Evolutionary conservation across 2,888 invertebrate species (phyloP), one percentile per base, ranked within the genome.

Genomic region (Acrobasis repandana): DNA sequence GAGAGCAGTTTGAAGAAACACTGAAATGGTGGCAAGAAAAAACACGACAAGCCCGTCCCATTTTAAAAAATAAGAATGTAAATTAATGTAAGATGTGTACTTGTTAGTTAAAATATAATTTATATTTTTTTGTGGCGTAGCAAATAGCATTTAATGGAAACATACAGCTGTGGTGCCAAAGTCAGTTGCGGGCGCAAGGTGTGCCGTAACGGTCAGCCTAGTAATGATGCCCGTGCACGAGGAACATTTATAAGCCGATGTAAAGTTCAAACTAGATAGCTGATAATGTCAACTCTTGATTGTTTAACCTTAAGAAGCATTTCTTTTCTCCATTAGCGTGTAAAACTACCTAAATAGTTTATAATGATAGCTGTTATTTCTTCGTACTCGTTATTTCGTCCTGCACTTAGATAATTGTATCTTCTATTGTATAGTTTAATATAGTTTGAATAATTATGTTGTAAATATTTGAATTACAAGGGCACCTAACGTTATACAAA

Each of bases 21-120:
- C 70, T 92, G 11, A 92, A 91, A 68, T 93, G 93, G 93, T 93
- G 93, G 93, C 91, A 93, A 68, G 90, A 92, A 68, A 92, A 92
- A 69, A 92, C 90, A 2, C 83, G 83, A 68, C 86, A 83, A 75
- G 77, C 80, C 15, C 84, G 84, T 67, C 75, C 81, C 11, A 56
- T 82, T 52, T 64, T 72, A 62, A 86, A 82, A 69, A 73, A 59
- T 60, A 76, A 73, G 38, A 75, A 63, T 52, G 72, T 64, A 54
- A 69, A 66, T 60, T 61, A 43, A 63, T 57, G 36, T 49, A 61
- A 57, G 67, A 64, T 66, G 66, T 65, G 69, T 61, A 61, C 36
- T 58, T 16, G 56, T 43, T 73, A 78, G 74, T 65, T 74, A 68
- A 67, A 68, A 74, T 65, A 68, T 66, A 61, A 71, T 62, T 73